Conservation (phyloP, 2,888 invertebrate species). For the Melikaiella ostensackeni region DNA sequence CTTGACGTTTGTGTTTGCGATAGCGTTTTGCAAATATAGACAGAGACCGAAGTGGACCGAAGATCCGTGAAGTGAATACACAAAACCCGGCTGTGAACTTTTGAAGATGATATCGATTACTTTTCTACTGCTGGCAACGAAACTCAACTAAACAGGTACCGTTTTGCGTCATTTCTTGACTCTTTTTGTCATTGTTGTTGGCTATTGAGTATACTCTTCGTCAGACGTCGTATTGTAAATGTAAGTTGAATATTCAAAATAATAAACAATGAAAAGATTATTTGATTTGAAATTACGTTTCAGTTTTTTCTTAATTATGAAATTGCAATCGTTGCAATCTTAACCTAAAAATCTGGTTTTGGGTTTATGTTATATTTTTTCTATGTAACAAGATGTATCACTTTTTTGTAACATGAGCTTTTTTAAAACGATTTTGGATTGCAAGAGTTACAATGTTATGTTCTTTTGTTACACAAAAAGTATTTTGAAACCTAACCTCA, state of each 20-base stretch:
- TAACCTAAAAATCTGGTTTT: neutral
- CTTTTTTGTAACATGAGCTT: neutral
- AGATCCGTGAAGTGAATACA: neutral
- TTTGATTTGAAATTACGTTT: neutral
- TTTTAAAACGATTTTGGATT: no score
- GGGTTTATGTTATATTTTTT: neutral
- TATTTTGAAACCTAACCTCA: neutral
- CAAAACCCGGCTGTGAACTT: constrained; percentile 12
- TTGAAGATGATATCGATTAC: constrained; percentile 24
- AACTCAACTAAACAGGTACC: neutral
- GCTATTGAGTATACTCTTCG: no score
- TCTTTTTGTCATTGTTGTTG: neutral
- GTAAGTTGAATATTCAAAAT: neutral
- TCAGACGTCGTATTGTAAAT: neutral
- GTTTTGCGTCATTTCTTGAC: constrained; percentile 21
- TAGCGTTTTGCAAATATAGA: neutral
- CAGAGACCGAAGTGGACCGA: neutral
- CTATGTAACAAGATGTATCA: neutral
- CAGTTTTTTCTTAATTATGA: neutral
- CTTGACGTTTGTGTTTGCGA: no score
- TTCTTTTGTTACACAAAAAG: no score
- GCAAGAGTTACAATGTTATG: no score
- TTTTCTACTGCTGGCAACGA: neutral
- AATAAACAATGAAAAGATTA: neutral
- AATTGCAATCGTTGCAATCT: neutral